Evolutionary conservation across 1,140 invertebrate species (phyloP).

Genomic region (Leptinotarsa undecemlineata): DNA sequence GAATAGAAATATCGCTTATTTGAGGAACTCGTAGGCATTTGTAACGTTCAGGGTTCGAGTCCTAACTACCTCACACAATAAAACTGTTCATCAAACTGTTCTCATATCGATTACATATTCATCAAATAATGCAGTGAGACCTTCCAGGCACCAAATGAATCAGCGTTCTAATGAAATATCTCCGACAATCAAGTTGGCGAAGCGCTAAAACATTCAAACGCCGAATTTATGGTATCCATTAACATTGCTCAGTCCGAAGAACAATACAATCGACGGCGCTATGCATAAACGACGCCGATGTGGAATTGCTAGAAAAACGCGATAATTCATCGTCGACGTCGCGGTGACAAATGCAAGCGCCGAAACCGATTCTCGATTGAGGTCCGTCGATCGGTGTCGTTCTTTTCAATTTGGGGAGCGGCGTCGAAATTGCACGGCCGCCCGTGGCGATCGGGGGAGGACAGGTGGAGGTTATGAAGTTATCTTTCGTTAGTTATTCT

Average conservation of each 20-base stretch:
- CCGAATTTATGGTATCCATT: conserved; percentile 36
- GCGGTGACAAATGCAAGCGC: background rate
- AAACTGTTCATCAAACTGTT: no score
- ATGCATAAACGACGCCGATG: background rate
- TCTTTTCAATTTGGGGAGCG: background rate
- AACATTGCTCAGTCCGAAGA: conserved; percentile 35
- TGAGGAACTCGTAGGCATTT: no score
- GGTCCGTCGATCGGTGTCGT: background rate
- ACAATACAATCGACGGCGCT: conserved; percentile 30
- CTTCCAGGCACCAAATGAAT: no score
- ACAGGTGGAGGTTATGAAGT: background rate
- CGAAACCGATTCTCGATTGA: background rate
- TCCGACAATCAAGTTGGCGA: background rate
- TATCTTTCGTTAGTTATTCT: background rate
- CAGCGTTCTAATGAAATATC: background rate
- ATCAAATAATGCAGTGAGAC: no score
- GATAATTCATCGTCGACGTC: background rate
- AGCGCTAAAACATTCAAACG: conserved; percentile 28
- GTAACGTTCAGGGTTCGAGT: no score
- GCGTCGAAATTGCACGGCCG: background rate
- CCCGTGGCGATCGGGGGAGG: background rate
- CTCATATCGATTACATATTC: no score
- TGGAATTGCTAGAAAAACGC: background rate
- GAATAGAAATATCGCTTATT: no score
- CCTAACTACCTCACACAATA: no score